Percentiles rank a stretch among this genome's conserved stretches.
Conservation (phyloP, 2,888 invertebrate genomes). For the Tribolium freemani region DNA sequence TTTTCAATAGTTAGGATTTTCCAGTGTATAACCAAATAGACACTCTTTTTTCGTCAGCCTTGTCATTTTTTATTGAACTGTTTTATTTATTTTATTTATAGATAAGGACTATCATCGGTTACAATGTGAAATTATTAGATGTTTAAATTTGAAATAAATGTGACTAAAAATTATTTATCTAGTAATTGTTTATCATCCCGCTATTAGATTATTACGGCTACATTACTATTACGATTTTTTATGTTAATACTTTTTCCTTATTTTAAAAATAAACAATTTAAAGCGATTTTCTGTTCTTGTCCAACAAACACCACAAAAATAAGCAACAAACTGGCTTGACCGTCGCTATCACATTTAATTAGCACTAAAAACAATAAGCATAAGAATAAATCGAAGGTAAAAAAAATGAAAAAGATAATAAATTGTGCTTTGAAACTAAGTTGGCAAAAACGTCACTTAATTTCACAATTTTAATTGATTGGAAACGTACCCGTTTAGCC, state of each 20-base stretch:
- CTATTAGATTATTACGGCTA: conserved; percentile 37
- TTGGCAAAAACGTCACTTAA: too few species aligned
- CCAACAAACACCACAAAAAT: not conserved
- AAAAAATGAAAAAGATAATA: too few species aligned
- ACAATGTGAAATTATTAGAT: conserved; percentile 66
- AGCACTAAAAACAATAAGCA: not conserved
- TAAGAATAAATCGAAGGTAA: too few species aligned
- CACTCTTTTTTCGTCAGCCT: conserved; percentile 39
- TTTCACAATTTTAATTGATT: too few species aligned
- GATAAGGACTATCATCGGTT: conserved; percentile 60
- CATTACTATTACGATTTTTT: conserved; percentile 51
- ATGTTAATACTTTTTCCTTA: conserved; percentile 52
- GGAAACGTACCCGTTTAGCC: too few species aligned
- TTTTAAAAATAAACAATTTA: conserved; percentile 51
- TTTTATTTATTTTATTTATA: conserved; percentile 58
- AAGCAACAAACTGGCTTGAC: not conserved
- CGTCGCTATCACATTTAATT: not conserved
- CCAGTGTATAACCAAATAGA: conserved; percentile 49
- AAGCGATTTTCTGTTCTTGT: conserved; percentile 34
- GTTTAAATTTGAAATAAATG: conserved; percentile 68
- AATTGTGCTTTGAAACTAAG: too few species aligned
- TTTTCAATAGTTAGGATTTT: conserved; percentile 57
- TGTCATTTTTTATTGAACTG: conserved; percentile 47
- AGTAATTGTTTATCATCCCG: conserved; percentile 52
- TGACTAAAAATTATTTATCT: conserved; percentile 62